A percentile compares a stretch with the other conserved stretches of the same genome.
These are phyloP conservation scores for Catharus bicknelli DNA, from an alignment of 2,113 vertebrate species.

Conservation along the genomic window DNA sequence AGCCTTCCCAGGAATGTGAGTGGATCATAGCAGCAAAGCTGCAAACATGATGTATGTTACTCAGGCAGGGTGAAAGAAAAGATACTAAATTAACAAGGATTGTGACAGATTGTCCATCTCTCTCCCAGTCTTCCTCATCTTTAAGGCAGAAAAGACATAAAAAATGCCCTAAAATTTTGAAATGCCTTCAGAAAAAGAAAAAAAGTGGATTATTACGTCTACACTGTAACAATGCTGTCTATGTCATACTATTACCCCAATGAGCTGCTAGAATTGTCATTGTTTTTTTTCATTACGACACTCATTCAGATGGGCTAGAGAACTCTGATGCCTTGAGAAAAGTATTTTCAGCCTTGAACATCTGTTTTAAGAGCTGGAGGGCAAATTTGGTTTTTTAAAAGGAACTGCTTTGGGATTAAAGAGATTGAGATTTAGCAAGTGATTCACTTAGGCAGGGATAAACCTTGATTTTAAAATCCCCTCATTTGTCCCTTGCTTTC, in stretches of 20 bases:
- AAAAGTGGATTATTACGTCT: neutral
- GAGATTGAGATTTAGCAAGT: constrained; percentile 20
- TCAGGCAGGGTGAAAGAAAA: neutral
- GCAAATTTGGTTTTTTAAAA: neutral
- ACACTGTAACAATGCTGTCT: neutral
- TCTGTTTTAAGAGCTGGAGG: neutral
- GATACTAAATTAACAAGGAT: neutral
- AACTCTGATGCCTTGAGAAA: neutral
- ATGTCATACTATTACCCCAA: neutral
- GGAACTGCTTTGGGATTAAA: neutral
- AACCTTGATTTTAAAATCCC: constrained; percentile 43
- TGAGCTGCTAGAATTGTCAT: neutral
- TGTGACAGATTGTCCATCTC: neutral
- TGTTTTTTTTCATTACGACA: neutral
- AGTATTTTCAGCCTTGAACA: neutral
- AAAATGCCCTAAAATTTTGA: neutral
- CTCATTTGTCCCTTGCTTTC: constrained; percentile 31
- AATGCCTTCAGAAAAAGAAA: neutral
- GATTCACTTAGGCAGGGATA: neutral
- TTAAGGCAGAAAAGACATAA: neutral
- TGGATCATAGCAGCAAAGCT: neutral
- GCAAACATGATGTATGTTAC: neutral
- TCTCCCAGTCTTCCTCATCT: neutral
- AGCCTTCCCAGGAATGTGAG: neutral
- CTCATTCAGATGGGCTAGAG: neutral